Conservation (phyloP, 2,113 vertebrate genomes). For the Megatriorchis doriae region DNA sequence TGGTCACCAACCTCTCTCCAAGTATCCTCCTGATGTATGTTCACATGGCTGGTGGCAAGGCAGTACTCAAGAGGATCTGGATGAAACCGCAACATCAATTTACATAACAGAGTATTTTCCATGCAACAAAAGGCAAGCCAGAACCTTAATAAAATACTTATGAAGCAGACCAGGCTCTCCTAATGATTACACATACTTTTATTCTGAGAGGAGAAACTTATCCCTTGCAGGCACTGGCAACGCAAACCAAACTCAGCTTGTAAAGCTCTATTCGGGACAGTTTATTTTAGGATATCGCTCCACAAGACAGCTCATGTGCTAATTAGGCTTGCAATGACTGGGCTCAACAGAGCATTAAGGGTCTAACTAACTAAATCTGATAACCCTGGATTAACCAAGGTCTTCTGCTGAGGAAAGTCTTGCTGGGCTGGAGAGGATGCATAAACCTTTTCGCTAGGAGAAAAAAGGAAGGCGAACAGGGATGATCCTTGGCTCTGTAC, state of each 20-base stretch:
- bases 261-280: not conserved
- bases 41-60: not conserved
- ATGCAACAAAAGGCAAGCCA: conserved; percentile 28
- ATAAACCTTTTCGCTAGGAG: not conserved
- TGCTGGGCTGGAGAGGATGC: not conserved
- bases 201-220: conserved; percentile 4
- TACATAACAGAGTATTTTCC: conserved; percentile 46
- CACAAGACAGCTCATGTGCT: conserved; percentile 31
- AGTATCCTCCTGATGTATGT: not conserved
- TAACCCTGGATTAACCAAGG: conserved; percentile 45
- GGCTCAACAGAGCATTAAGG: conserved; percentile 37
- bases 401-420: not conserved
- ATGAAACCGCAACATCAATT: not conserved
- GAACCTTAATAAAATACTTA: conserved; percentile 46
- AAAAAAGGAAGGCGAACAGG: not conserved
- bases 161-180: not conserved
- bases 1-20: not conserved
- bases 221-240: not conserved
- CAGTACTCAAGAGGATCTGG: not conserved
- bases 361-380: conserved; percentile 39
- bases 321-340: conserved; percentile 38
- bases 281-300: conserved; percentile 39
- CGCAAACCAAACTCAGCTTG: not conserved
- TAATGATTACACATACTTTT: conserved; percentile 43
- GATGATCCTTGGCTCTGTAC: not conserved